These are phyloP conservation scores for Drosophila parabipectinata DNA, from an alignment of 1,140 invertebrate species.

Conservation along the genomic window DNA sequence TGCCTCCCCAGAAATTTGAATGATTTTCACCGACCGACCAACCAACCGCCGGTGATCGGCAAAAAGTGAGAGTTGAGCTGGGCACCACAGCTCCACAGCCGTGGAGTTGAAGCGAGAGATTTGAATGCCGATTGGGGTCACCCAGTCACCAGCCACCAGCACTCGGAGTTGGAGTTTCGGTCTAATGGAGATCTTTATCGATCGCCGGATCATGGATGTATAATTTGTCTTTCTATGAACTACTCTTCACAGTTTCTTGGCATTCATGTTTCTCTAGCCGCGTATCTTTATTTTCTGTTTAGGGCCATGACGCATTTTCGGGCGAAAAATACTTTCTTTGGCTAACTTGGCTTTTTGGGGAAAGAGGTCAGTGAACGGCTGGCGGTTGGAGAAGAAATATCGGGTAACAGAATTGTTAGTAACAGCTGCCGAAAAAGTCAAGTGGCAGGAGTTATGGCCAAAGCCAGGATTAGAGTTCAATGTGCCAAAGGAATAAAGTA, in stretches of 20 bases:
- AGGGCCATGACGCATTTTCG: conserved; percentile 51
- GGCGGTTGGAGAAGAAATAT: conserved; percentile 27
- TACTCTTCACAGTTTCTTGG: conserved; percentile 57
- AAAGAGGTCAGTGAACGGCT: conserved; percentile 70
- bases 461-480: not conserved
- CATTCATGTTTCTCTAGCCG: conserved; percentile 28
- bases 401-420: conserved; percentile 21
- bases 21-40: conserved; percentile 57
- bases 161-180: conserved; percentile 18
- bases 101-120: conserved; percentile 40
- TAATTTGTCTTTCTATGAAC: conserved; percentile 46
- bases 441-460: not conserved
- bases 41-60: conserved; percentile 42
- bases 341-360: conserved; percentile 1
- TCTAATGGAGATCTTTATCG: conserved; percentile 59
- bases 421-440: conserved; percentile 16
- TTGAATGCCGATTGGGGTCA: conserved; percentile 74
- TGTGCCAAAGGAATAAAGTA: not conserved
- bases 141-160: conserved; percentile 18
- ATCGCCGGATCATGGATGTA: conserved; percentile 27
- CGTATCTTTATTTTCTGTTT: conserved; percentile 24
- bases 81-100: not conserved
- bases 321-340: conserved; percentile 60
- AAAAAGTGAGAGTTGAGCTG: conserved; percentile 71
- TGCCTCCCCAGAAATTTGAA: conserved; percentile 19